Evolutionary conservation across 2,797 vertebrate species (phyloP), one percentile per base, ranked within the genome.

Genomic region (Sphenopsis melanotis): DNA sequence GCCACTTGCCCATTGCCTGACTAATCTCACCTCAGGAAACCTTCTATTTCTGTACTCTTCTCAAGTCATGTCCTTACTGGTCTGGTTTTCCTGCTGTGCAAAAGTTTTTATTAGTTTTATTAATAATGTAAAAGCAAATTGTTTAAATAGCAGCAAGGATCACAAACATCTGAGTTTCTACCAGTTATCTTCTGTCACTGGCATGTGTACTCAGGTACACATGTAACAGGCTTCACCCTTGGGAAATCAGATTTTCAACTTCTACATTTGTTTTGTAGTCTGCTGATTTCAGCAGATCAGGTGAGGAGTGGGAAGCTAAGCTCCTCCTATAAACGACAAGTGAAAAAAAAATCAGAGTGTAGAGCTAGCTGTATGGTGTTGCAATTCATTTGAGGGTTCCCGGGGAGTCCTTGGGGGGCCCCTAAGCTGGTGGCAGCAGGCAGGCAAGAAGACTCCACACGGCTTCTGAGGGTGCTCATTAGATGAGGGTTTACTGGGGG

Each of bases 171-270:
- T 1, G 5, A 66, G 13, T 77, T 95, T 90, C 55, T 64, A 23
- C 9, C 19, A 20, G 26, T 52, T 77, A 20, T 29, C 52, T 70
- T 52, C 59, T 71, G 49, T 60, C 30, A n/a, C 5, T 57, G 65
- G 22, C 20, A 26, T 7, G 10, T 27, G 13, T 50, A n/a, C 12
- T 46, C 27, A 19, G 0, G 3, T 17, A 16, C n/a, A 46, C 0
- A 1, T 2, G 7, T 56, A 24, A 56, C 27, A 60, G 26, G 37
- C 36, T 39, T 60, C 21, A 61, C 14, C 10, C 23, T 44, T n/a
- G 11, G 44, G 20, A 86, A 85, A 60, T 42, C 18, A 26, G 36
- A 27, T 72, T 82, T 94, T 72, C 22, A 36, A 36, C 42, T 84
- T 49, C 34, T 64, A 3, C 22, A 1, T 52, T 68, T 64, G 34